phyloP scores from a whole-genome alignment of 2,888 invertebrate genomes.

The Nasonia oneida region DNA sequence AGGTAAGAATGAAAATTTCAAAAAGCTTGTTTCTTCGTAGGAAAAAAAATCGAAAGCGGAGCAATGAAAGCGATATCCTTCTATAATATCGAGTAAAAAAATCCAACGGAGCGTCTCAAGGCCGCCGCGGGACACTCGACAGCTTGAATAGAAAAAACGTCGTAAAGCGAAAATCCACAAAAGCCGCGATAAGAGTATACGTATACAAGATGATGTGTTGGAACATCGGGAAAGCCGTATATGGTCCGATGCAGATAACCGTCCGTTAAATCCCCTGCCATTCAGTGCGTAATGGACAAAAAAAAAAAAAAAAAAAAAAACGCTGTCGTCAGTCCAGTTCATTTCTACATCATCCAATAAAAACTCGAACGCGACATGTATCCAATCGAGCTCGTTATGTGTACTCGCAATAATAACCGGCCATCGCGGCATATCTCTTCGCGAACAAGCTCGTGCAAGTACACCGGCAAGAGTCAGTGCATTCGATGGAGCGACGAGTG shows the following conservation, averaged over 20 bases:
- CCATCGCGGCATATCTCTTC: background rate
- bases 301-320: background rate
- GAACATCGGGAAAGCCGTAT: background rate
- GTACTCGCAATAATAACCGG: background rate
- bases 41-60: too few species aligned
- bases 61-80: too few species aligned
- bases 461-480: too few species aligned
- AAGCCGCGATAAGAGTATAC: background rate
- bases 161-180: background rate
- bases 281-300: background rate
- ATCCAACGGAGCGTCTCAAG: background rate
- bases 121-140: too few species aligned
- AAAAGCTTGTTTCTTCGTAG: too few species aligned
- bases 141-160: too few species aligned
- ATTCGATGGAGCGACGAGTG: too few species aligned
- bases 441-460: too few species aligned
- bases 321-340: background rate
- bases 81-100: background rate
- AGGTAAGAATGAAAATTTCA: too few species aligned
- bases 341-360: background rate
- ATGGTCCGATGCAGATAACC: background rate
- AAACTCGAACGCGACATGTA: background rate
- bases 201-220: background rate
- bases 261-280: background rate
- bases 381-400: too few species aligned